phyloP scores from a whole-genome alignment of 2,797 vertebrate species.

The Argentina silus region DNA sequence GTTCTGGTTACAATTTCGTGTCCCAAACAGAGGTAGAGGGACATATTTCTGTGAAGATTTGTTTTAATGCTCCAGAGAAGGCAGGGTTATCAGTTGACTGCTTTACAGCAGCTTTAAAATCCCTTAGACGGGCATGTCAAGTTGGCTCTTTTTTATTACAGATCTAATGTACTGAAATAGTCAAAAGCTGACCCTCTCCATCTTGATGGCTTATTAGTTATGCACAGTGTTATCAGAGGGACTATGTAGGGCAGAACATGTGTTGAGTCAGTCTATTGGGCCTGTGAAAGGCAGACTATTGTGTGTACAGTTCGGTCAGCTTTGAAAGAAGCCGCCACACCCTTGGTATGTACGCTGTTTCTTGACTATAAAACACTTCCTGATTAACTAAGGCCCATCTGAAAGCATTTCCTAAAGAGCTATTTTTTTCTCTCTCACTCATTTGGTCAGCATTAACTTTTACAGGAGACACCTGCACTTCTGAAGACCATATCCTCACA shows the following conservation, averaged over 20 bases:
- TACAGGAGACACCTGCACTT: neutral
- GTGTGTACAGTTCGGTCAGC: slow-evolving; percentile 37
- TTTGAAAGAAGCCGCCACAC: slow-evolving; percentile 51
- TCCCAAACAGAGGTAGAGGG: slow-evolving; percentile 10
- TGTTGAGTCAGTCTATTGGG: slow-evolving; percentile 23
- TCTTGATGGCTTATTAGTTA: slow-evolving; percentile 8
- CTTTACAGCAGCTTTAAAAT: neutral
- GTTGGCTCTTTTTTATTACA: slow-evolving; percentile 9
- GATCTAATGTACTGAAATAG: no score
- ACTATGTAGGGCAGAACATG: slow-evolving; percentile 27
- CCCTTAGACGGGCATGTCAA: slow-evolving; percentile 9
- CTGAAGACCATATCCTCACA: neutral
- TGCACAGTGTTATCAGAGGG: neutral
- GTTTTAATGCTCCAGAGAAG: no score
- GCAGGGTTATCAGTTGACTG: no score
- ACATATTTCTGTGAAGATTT: no score
- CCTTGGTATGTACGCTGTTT: slow-evolving; percentile 36
- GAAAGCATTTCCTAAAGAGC: neutral
- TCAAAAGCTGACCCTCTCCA: neutral
- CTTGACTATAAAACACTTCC: slow-evolving; percentile 30
- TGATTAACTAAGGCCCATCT: no score
- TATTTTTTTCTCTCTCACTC: neutral
- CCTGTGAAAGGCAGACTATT: slow-evolving; percentile 41
- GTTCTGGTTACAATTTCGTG: slow-evolving; percentile 4
- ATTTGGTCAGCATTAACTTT: neutral